These are phyloP conservation scores for Menura novaehollandiae DNA, from an alignment of 2,113 vertebrate species.

Conservation along the genomic window DNA sequence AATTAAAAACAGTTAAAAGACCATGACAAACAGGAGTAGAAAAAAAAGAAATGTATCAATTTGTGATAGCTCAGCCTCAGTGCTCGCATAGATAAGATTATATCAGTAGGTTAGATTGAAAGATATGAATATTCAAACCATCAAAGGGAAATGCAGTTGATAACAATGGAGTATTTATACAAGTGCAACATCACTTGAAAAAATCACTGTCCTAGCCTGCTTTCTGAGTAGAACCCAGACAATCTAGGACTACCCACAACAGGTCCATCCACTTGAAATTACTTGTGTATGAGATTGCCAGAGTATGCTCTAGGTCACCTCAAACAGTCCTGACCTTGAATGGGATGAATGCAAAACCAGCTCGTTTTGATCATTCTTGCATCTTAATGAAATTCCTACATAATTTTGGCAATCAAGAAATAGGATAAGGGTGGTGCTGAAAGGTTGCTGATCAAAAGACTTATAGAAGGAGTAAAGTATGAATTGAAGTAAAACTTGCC, in stretches of 20 bases:
- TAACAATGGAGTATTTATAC: background rate
- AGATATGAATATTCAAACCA: background rate
- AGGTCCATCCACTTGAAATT: background rate
- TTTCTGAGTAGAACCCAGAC: background rate
- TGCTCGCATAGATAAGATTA: background rate
- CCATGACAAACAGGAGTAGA: background rate
- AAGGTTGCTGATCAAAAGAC: background rate
- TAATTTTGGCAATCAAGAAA: background rate
- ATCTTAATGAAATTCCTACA: background rate
- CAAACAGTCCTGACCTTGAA: background rate
- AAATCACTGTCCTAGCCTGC: background rate
- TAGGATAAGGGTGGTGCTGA: background rate
- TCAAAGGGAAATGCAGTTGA: background rate
- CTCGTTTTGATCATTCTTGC: background rate
- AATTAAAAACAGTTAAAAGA: background rate
- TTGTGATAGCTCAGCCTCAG: background rate
- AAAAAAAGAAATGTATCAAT: background rate
- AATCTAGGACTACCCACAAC: background rate
- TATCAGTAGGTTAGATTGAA: background rate
- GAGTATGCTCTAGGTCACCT: background rate
- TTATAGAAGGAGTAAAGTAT: background rate
- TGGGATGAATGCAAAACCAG: background rate
- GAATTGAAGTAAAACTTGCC: background rate
- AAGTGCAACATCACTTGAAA: background rate
- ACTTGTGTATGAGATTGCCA: background rate